Evolutionary conservation across 37 sponge, comb jelly and placozoan genomes (phyloP), one percentile per base, ranked within the genome.

Genomic region (Halichondria panicea): DNA sequence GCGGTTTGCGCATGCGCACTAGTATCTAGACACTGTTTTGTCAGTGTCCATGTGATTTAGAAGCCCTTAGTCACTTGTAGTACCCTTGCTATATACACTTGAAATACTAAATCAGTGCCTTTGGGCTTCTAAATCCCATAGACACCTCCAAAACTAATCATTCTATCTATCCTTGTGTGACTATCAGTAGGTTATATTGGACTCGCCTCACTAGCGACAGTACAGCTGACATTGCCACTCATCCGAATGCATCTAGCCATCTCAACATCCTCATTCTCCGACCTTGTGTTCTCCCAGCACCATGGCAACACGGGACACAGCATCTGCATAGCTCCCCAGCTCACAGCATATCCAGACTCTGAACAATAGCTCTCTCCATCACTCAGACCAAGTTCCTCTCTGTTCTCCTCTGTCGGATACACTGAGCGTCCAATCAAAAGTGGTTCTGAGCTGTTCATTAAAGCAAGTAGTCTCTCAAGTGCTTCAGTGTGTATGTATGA

Each of bases 211-310:
- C 15, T n/a, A 30, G 72, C 60, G 50, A 53, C 19, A 25, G 81
- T 80, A 60, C 81, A 80, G 63, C 71, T 80, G 71, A 80, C 36
- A 19, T 63, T 63, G 15, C 39, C 63, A 62, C 42, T 24, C 50
- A 44, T 69, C 27, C 71, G 39, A 22, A 80, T 39, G 43, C 81
- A 80, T n/a, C 81, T 57, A 32, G 81, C 70, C 4, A 80, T 41
- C 71, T 80, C 81, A 13, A 80, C 81, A 46, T 80, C 81, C 34
- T 71, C 81, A 59, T 80, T 70, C 2, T 43, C 48, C 32, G 71
- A 71, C 36, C 64, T 55, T 3, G 72, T 72, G 22, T 71, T 62
- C 63, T 70, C 63, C 40, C 58, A 39, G 58, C 81, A 80, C n/a
- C 48, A 31, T 33, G n/a, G 4, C 63, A 80, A 37, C 13, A 45